Percentiles rank a stretch among this genome's conserved stretches.
These are phyloP conservation scores for Xiphophorus couchianus DNA, from an alignment of 2,113 vertebrate species.

Conservation along the genomic window DNA sequence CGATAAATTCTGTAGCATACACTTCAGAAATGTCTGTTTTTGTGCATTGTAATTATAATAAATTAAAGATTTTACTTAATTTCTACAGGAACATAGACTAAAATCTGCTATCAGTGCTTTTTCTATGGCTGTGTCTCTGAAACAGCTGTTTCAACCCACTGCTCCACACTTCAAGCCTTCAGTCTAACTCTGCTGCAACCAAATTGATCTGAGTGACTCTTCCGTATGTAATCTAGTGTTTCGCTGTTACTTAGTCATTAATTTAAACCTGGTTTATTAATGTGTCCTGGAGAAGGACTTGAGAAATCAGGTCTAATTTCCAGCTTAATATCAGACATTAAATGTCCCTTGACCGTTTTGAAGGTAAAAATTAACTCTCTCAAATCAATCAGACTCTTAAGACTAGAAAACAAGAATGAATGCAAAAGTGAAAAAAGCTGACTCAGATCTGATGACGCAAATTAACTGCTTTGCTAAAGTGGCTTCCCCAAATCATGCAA, in stretches of 20 bases:
- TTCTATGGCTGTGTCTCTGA: background rate
- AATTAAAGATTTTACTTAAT: background rate
- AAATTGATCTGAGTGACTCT: background rate
- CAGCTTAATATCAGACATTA: no score
- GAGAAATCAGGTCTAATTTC: no score
- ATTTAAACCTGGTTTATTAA: background rate
- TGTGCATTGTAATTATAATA: background rate
- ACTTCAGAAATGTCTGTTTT: no score
- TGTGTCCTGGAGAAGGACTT: background rate
- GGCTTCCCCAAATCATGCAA: background rate
- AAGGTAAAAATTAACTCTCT: no score
- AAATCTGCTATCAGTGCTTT: background rate
- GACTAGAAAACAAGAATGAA: background rate
- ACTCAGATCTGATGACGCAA: background rate
- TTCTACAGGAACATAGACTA: background rate
- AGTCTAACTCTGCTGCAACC: background rate
- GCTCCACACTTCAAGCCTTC: background rate
- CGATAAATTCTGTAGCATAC: no score
- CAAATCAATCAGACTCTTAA: background rate
- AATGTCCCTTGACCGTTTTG: no score
- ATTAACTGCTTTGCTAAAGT: background rate
- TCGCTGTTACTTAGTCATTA: background rate
- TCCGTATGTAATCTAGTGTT: background rate
- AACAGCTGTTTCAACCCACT: background rate
- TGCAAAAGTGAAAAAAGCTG: background rate